Percentiles rank a stretch among this genome's conserved stretches.
Conservation (phyloP, 2,888 invertebrate genomes). For the Therioaphis trifolii region DNA sequence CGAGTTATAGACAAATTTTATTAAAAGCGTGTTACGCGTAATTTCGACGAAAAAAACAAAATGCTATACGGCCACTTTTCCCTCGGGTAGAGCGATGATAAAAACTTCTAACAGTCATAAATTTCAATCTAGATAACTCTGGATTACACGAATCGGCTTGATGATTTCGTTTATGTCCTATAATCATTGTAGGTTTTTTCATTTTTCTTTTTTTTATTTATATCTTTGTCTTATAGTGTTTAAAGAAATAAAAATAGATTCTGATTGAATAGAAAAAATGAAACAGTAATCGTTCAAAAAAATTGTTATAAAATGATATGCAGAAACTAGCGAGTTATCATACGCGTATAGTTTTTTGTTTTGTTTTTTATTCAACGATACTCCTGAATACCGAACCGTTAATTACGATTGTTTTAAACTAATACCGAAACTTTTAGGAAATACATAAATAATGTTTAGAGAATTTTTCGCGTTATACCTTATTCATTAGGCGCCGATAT, state of each 20-base stretch:
- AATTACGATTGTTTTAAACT: too few species aligned
- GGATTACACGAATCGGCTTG: neutral
- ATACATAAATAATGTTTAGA: too few species aligned
- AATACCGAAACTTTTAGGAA: too few species aligned
- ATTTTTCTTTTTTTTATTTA: neutral
- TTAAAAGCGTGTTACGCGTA: neutral
- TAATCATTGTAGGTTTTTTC: too few species aligned
- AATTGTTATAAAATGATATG: too few species aligned
- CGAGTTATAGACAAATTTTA: neutral
- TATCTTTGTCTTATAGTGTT: neutral
- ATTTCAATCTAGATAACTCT: slow-evolving; percentile 24
- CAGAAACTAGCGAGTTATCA: too few species aligned
- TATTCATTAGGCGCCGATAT: too few species aligned
- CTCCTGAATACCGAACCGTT: too few species aligned
- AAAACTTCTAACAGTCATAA: slow-evolving; percentile 21
- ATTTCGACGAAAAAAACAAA: neutral
- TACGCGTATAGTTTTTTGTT: too few species aligned
- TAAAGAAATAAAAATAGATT: neutral
- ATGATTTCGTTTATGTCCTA: neutral
- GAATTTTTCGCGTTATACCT: too few species aligned
- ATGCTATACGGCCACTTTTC: neutral
- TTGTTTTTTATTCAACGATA: too few species aligned
- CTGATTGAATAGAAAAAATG: neutral
- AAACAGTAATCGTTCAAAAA: too few species aligned
- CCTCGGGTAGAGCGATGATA: neutral